phyloP scores from a whole-genome alignment of 2,113 vertebrate genomes.

The Pygoscelis adeliae region DNA sequence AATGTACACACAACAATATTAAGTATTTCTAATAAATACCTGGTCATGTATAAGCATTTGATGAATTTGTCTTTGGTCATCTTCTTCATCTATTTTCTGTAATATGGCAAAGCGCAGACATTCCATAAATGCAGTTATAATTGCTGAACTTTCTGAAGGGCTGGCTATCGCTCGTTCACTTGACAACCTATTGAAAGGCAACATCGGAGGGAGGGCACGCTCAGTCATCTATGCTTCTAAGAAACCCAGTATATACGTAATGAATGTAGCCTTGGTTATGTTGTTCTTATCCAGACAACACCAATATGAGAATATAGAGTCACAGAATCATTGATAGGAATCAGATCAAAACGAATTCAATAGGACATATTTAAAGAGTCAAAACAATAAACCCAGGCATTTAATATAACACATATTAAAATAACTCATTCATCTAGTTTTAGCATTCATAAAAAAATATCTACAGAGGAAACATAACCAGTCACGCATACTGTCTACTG shows the following conservation, averaged over 20 bases:
- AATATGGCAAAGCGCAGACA: slow-evolving; percentile 87
- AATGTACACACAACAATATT: neutral
- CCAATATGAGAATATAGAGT: neutral
- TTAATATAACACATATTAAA: neutral
- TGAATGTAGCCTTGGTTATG: neutral
- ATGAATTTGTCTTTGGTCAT: slow-evolving; percentile 76
- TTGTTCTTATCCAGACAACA: neutral
- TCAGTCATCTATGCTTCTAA: neutral
- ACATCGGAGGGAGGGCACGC: neutral
- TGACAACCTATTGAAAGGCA: slow-evolving; percentile 77
- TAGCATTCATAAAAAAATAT: neutral
- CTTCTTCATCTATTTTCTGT: slow-evolving; percentile 74
- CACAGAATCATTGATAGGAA: neutral
- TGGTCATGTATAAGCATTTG: slow-evolving; percentile 87
- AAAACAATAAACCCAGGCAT: neutral
- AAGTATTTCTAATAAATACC: slow-evolving; percentile 69
- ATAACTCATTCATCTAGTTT: neutral
- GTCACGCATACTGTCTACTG: neutral
- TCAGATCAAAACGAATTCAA: neutral
- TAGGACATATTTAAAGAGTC: neutral
- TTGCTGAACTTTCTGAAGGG: slow-evolving; percentile 85
- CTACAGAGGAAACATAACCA: neutral
- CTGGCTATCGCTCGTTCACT: slow-evolving; percentile 83
- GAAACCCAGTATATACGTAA: neutral
- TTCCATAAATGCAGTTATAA: slow-evolving; percentile 85